Percentiles rank a stretch among this genome's conserved stretches.
Evolutionary conservation across 30 jellyfish, hydroid and myxozoan genomes (phyloP).

Genomic region (Nemopilema nomurai): DNA sequence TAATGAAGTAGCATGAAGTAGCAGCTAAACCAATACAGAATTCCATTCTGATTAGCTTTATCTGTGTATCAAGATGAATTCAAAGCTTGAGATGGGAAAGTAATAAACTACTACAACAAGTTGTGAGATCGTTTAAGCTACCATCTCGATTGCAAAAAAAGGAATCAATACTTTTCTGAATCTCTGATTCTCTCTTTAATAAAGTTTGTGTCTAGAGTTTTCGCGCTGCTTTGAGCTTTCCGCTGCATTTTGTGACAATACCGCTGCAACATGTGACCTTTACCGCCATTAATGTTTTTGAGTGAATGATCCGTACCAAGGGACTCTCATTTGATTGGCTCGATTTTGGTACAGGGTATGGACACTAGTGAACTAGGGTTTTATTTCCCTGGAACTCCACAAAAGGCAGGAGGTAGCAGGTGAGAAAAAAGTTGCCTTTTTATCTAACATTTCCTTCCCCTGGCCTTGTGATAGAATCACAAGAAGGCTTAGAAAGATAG

Average conservation of each 20-base stretch:
- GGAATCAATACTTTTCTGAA: not conserved
- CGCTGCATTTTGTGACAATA: not conserved
- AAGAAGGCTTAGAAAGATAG: not conserved
- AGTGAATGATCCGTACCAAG: not conserved
- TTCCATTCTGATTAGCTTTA: too few species aligned
- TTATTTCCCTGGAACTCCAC: not conserved
- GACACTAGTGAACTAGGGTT: not conserved
- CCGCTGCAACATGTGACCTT: slow-evolving; percentile 4
- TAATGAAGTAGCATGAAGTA: too few species aligned
- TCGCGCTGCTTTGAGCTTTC: slow-evolving; percentile 5
- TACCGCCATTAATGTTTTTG: slow-evolving; percentile 6
- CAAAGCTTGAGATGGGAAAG: too few species aligned
- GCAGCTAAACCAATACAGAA: too few species aligned
- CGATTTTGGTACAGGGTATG: not conserved
- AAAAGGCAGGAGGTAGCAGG: not conserved
- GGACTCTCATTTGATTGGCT: not conserved
- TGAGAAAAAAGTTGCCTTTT: not conserved
- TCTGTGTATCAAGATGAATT: too few species aligned
- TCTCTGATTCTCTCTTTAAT: slow-evolving; percentile 17
- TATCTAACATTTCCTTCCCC: not conserved
- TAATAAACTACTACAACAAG: too few species aligned
- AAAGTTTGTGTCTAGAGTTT: not conserved
- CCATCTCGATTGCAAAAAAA: not conserved
- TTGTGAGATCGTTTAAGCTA: too few species aligned
- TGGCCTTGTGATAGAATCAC: not conserved